Evolutionary conservation across 1,140 invertebrate species (phyloP).

Genomic region (Oscheius sp.): DNA sequence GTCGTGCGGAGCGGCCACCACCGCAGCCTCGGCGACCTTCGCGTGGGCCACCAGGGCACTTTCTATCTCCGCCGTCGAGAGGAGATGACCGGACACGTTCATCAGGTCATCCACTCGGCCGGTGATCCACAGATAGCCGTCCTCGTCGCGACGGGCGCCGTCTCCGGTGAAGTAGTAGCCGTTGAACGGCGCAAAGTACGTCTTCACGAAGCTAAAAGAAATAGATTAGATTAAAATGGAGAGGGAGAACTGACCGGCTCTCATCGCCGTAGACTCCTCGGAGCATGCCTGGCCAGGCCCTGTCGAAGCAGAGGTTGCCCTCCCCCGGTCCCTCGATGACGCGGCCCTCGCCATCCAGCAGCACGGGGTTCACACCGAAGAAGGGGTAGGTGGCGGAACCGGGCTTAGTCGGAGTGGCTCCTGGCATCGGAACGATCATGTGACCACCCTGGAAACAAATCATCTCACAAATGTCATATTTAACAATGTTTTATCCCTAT

Average conservation of each 20-base stretch:
- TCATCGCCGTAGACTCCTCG: slow-evolving; percentile 87
- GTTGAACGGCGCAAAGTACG: slow-evolving; percentile 84
- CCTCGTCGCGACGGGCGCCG: slow-evolving; percentile 83
- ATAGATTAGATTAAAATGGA: neutral
- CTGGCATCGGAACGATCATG: slow-evolving; percentile 88
- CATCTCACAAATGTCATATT: no score
- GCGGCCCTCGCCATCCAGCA: slow-evolving; percentile 81
- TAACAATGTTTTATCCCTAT: no score
- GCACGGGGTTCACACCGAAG: slow-evolving; percentile 84
- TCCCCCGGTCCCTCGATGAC: slow-evolving; percentile 44
- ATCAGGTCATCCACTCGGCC: slow-evolving; percentile 96
- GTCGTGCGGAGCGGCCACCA: slow-evolving; percentile 84
- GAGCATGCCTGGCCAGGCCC: slow-evolving; percentile 97
- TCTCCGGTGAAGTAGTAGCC: slow-evolving; percentile 96
- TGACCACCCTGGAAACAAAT: slow-evolving; percentile 64
- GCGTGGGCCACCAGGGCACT: slow-evolving; percentile 72
- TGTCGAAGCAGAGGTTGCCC: slow-evolving; percentile 70
- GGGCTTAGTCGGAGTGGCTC: slow-evolving; percentile 90
- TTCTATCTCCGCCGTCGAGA: slow-evolving; percentile 93
- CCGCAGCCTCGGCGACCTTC: slow-evolving; percentile 84
- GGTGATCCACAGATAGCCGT: slow-evolving; percentile 94
- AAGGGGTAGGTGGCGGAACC: slow-evolving; percentile 92
- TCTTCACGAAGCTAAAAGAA: slow-evolving; percentile 78
- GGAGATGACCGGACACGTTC: slow-evolving; percentile 92
- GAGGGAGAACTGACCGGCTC: slow-evolving; percentile 46